phyloP scores from a whole-genome alignment of 2,888 invertebrate species.

The Ophioninae sp. region DNA sequence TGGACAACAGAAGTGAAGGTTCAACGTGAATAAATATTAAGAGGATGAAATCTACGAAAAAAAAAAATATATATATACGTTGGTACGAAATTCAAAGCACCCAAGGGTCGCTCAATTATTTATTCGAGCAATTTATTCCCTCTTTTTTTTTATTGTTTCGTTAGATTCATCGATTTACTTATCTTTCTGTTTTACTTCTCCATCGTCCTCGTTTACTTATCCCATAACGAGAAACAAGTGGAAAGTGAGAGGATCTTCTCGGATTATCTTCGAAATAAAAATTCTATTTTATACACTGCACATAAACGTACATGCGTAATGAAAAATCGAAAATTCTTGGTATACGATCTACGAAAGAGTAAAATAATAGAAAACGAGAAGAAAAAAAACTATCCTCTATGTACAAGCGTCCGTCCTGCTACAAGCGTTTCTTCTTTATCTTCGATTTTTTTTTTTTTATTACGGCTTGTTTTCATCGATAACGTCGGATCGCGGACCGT shows the following conservation, averaged over 20 bases:
- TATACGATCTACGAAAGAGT: constrained; percentile 46
- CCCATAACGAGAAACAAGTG: constrained; percentile 10
- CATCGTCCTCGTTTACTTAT: constrained; percentile 5
- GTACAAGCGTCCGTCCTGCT: constrained; percentile 53
- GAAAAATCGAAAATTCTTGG: constrained; percentile 35
- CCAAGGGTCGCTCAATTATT: constrained; percentile 25
- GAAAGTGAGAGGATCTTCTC: constrained; percentile 23
- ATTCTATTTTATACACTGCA: constrained; percentile 42
- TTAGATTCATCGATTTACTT: background rate
- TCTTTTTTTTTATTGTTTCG: background rate
- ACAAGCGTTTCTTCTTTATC: background rate
- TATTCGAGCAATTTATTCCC: constrained; percentile 1
- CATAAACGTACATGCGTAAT: constrained; percentile 18
- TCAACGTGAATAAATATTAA: constrained; percentile 3
- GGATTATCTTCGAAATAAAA: constrained; percentile 33
- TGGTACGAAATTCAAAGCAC: constrained; percentile 41
- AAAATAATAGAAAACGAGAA: constrained; percentile 3
- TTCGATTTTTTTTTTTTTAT: background rate
- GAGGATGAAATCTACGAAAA: background rate
- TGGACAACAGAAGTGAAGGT: constrained; percentile 4
- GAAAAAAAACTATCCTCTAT: constrained; percentile 46
- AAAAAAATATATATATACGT: background rate
- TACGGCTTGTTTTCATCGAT: background rate
- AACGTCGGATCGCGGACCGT: background rate
- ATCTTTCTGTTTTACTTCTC: background rate